Conservation (phyloP, 2,113 vertebrate species). For the Mus pahari region DNA sequence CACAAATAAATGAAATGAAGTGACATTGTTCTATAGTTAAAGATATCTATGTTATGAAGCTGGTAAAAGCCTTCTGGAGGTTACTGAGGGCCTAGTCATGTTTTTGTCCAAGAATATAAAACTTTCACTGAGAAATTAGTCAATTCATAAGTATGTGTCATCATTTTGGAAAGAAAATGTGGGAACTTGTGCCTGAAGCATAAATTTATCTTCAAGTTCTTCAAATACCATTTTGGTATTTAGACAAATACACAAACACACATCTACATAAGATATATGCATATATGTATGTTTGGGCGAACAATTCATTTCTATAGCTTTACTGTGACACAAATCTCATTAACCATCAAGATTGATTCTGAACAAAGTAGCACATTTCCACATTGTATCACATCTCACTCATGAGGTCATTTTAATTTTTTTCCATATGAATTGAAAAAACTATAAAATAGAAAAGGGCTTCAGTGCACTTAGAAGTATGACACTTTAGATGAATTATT, state of each 20-base stretch:
- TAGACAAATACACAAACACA: not conserved
- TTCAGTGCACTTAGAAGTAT: not conserved
- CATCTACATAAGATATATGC: not conserved
- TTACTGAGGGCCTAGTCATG: not conserved
- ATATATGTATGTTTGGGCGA: not conserved
- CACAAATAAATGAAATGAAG: not conserved
- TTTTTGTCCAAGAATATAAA: not conserved
- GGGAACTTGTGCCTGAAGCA: not conserved
- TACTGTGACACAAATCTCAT: not conserved
- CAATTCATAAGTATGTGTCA: not conserved
- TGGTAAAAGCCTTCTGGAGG: not conserved
- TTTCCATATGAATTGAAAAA: not conserved
- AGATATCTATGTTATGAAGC: not conserved
- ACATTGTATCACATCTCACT: not conserved
- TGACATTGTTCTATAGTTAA: not conserved
- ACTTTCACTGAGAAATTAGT: not conserved
- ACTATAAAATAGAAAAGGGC: not conserved
- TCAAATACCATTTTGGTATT: not conserved
- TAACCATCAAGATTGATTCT: not conserved
- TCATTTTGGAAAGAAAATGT: not conserved
- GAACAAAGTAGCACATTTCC: not conserved
- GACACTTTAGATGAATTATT: not conserved
- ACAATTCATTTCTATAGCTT: not conserved
- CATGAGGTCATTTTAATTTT: not conserved
- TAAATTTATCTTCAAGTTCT: not conserved